Conservation (phyloP, 2,113 vertebrate genomes). For the Columbina picui region DNA sequence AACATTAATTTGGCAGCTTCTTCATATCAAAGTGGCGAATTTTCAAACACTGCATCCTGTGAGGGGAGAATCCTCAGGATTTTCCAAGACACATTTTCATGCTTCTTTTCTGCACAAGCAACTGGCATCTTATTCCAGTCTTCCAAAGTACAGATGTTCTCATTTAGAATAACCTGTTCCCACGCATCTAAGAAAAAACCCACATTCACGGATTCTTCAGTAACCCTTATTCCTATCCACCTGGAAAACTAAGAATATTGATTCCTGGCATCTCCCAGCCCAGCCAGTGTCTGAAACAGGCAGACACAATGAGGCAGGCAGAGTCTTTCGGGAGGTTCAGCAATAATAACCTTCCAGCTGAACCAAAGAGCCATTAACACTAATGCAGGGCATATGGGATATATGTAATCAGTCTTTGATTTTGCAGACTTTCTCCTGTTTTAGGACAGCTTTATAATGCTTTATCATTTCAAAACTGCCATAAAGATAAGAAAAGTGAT, state of each 20-base stretch:
- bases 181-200: not conserved
- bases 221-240: not conserved
- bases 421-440: not conserved
- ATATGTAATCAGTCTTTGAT: too few species aligned
- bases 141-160: not conserved
- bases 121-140: slow-evolving; percentile 49
- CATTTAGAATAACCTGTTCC: slow-evolving; percentile 38
- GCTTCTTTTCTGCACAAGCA: slow-evolving; percentile 51
- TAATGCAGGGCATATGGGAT: too few species aligned
- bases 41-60: slow-evolving; percentile 45
- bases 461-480: not conserved
- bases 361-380: fast-evolving
- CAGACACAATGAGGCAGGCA: not conserved
- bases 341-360: not conserved
- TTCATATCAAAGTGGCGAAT: not conserved
- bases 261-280: not conserved
- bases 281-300: not conserved
- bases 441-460: not conserved
- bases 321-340: not conserved
- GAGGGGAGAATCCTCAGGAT: slow-evolving; percentile 55
- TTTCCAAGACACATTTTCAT: not conserved
- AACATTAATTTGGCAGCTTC: slow-evolving; percentile 36
- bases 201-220: not conserved
- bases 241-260: not conserved
- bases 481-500: not conserved